These are phyloP conservation scores for Nymphalis c-album DNA, from an alignment of 2,888 invertebrate genomes.

Conservation along the genomic window DNA sequence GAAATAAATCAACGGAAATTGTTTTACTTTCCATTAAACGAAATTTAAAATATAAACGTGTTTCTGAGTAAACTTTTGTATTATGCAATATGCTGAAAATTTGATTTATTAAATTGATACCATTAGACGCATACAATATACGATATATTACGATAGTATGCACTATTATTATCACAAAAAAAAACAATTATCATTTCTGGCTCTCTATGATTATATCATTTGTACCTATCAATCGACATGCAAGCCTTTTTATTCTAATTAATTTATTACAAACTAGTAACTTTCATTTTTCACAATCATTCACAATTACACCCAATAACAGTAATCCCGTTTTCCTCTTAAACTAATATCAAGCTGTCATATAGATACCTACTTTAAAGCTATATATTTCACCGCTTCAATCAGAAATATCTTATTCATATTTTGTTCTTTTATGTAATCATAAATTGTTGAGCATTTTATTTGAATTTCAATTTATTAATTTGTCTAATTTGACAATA, in stretches of 20 bases:
- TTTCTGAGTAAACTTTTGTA: conserved; percentile 2
- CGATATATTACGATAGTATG: no score
- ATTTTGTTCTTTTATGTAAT: conserved; percentile 27
- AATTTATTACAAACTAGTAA: conserved; percentile 18
- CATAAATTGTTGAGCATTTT: conserved; percentile 25
- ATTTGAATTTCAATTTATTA: background rate
- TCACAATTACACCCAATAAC: conserved; percentile 16
- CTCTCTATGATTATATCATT: conserved; percentile 39
- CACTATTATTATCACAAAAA: conserved; percentile 54
- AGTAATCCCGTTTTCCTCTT: conserved; percentile 19
- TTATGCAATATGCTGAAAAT: background rate
- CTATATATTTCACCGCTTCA: conserved; percentile 29
- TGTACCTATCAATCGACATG: conserved; percentile 14
- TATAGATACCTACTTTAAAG: conserved; percentile 28
- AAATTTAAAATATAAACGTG: conserved; percentile 1
- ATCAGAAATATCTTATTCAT: conserved; percentile 5
- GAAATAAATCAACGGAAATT: conserved; percentile 29
- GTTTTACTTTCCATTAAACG: conserved; percentile 16
- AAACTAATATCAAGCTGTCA: conserved; percentile 24
- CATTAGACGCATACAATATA: no score
- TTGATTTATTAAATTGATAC: background rate
- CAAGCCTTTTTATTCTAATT: conserved; percentile 16
- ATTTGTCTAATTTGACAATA: background rate
- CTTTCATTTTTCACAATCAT: conserved; percentile 14
- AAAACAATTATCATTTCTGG: conserved; percentile 44